Percentiles rank a stretch among this genome's conserved stretches.
These are phyloP conservation scores for Oscheius onirici DNA, from an alignment of 2,888 invertebrate species.

Conservation along the genomic window DNA sequence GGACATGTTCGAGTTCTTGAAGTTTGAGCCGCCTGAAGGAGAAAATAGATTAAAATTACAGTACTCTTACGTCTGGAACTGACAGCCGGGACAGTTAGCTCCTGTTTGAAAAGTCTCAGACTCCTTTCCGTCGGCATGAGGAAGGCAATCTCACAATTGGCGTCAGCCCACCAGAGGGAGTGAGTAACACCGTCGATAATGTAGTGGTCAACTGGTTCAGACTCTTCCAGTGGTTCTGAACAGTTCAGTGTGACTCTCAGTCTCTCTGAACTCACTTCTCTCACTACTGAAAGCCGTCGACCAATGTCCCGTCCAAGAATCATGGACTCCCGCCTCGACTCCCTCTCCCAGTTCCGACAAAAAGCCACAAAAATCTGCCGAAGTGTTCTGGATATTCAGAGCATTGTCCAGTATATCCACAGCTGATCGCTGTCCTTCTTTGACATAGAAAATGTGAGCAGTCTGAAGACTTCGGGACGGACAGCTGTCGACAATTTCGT, in stretches of 20 bases:
- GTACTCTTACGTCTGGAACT: slow-evolving; percentile 38
- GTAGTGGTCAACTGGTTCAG: slow-evolving; percentile 59
- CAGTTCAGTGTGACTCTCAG: slow-evolving; percentile 9
- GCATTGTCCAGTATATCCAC: slow-evolving; percentile 85
- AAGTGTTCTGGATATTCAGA: slow-evolving; percentile 73
- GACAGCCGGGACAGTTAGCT: slow-evolving; percentile 52
- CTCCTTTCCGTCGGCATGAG: slow-evolving; percentile 80
- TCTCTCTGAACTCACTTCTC: slow-evolving; percentile 43
- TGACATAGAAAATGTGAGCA: slow-evolving; percentile 91
- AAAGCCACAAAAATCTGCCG: slow-evolving; percentile 77
- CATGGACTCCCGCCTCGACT: slow-evolving; percentile 85
- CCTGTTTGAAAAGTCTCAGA: slow-evolving; percentile 55
- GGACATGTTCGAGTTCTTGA: slow-evolving; percentile 30
- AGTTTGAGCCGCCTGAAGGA: slow-evolving; percentile 44
- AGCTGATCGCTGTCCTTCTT: slow-evolving; percentile 83
- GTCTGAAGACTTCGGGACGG: slow-evolving; percentile 84
- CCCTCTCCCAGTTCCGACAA: slow-evolving; percentile 85
- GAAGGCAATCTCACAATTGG: slow-evolving; percentile 84
- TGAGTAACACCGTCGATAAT: slow-evolving; percentile 66
- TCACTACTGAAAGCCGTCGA: slow-evolving; percentile 78
- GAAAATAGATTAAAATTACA: neutral
- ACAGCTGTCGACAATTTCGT: slow-evolving; percentile 80
- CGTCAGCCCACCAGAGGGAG: slow-evolving; percentile 63
- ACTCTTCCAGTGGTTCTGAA: slow-evolving; percentile 48
- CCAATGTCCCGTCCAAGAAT: slow-evolving; percentile 92